phyloP scores from a whole-genome alignment of 2,113 vertebrate genomes.

The Brevimyrus niger region DNA sequence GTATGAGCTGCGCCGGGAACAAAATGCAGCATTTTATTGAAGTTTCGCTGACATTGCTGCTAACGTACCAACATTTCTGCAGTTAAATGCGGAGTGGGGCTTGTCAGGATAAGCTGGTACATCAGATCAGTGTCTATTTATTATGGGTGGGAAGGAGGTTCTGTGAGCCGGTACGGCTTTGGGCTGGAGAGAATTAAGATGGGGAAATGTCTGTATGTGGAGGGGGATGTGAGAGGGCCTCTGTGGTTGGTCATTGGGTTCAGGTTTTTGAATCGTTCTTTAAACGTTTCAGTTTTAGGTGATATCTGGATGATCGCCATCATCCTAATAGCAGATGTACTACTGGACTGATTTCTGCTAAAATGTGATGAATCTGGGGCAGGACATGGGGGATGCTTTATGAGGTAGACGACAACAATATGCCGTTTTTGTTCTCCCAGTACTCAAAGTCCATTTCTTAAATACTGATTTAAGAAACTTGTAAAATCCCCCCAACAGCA shows the following conservation, averaged over 20 bases:
- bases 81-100: conserved; percentile 32
- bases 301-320: neutral
- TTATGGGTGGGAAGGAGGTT: conserved; percentile 6
- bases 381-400: neutral
- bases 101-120: conserved; percentile 14
- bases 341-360: neutral
- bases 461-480: neutral
- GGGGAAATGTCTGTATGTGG: neutral
- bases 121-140: conserved; percentile 32
- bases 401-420: neutral
- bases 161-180: neutral
- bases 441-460: neutral
- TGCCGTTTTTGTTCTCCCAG: neutral
- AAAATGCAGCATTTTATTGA: conserved; percentile 15
- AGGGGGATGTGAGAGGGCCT: conserved; percentile 10
- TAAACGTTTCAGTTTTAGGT: neutral
- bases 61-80: conserved; percentile 41
- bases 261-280: neutral
- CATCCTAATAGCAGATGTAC: neutral
- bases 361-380: neutral
- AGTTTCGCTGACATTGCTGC: conserved; percentile 50
- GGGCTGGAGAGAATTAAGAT: neutral
- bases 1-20: neutral
- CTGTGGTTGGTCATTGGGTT: conserved; percentile 14
- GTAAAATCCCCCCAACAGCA: neutral